Evolutionary conservation across 2,797 vertebrate genomes (phyloP).

Genomic region (Aulostomus chinensis): DNA sequence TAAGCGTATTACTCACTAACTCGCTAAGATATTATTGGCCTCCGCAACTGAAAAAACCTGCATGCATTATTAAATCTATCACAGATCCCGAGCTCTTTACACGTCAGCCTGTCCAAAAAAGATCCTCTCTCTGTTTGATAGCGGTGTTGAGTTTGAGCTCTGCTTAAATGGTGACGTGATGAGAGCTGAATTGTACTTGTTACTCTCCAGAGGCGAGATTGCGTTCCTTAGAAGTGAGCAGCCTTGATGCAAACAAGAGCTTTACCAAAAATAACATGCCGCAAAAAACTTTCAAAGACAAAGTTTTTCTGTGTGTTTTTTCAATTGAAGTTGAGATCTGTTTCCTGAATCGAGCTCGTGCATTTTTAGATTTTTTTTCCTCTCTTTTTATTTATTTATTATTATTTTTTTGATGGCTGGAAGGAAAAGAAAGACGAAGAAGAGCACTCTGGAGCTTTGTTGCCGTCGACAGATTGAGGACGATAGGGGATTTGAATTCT

Average conservation of each 20-base stretch:
- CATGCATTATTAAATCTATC: conserved; percentile 33
- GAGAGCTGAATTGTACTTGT: conserved; percentile 45
- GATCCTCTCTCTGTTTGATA: conserved; percentile 27
- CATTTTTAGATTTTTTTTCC: conserved; percentile 40
- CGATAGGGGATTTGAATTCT: conserved; percentile 53
- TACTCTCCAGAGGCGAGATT: conserved; percentile 60
- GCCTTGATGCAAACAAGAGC: conserved; percentile 70
- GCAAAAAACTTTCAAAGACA: conserved; percentile 64
- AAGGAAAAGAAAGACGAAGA: conserved; percentile 27
- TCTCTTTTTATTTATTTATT: background rate
- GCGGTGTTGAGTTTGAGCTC: conserved; percentile 38
- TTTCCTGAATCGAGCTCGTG: conserved; percentile 53
- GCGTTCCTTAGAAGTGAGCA: conserved; percentile 56
- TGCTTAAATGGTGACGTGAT: conserved; percentile 58
- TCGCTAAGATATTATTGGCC: conserved; percentile 35
- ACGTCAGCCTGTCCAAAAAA: conserved; percentile 37
- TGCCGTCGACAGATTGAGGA: conserved; percentile 65
- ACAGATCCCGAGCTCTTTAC: conserved; percentile 22
- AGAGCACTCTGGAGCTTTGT: conserved; percentile 46
- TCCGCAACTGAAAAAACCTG: conserved; percentile 26
- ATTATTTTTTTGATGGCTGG: conserved; percentile 28
- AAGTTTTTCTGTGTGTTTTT: conserved; percentile 45
- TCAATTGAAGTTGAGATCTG: conserved; percentile 58
- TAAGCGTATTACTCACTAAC: conserved; percentile 33
- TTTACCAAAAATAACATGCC: conserved; percentile 72